These are phyloP conservation scores for Anoplius nigerrimus DNA, from an alignment of 2,888 invertebrate species.

Conservation along the genomic window DNA sequence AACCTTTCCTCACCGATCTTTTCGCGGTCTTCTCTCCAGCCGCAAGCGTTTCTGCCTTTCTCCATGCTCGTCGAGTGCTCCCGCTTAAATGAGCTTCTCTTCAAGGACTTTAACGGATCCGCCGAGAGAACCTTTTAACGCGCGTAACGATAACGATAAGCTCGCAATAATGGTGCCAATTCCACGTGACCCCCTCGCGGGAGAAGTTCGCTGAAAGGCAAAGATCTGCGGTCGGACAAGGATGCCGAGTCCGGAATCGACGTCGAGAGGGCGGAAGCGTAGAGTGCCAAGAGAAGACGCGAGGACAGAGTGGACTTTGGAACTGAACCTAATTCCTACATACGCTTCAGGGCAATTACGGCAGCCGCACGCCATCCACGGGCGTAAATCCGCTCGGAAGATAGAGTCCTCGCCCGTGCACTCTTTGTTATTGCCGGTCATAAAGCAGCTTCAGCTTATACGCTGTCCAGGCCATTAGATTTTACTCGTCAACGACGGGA, in stretches of 20 bases:
- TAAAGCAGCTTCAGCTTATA: conserved; percentile 50
- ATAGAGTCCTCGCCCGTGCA: conserved; percentile 41
- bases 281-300: not conserved
- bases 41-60: conserved; percentile 5
- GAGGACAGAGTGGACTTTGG: conserved; percentile 19
- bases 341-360: conserved; percentile 44
- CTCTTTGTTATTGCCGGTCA: conserved; percentile 46
- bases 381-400: conserved; percentile 29
- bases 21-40: not conserved
- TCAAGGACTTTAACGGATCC: conserved; percentile 38
- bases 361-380: conserved; percentile 21
- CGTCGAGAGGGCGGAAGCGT: not conserved
- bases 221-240: not conserved
- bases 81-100: conserved; percentile 37
- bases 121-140: conserved; percentile 45
- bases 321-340: conserved; percentile 45
- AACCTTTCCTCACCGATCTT: not conserved
- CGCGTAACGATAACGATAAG: conserved; percentile 56
- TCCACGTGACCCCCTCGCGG: conserved; percentile 43
- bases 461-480: no score
- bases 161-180: conserved; percentile 53
- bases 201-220: conserved; percentile 24
- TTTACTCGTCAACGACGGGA: not conserved
- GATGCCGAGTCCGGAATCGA: not conserved
- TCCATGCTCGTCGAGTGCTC: conserved; percentile 23